Conservation (phyloP, 1,140 invertebrate genomes). For the Eupeodes corollae region DNA sequence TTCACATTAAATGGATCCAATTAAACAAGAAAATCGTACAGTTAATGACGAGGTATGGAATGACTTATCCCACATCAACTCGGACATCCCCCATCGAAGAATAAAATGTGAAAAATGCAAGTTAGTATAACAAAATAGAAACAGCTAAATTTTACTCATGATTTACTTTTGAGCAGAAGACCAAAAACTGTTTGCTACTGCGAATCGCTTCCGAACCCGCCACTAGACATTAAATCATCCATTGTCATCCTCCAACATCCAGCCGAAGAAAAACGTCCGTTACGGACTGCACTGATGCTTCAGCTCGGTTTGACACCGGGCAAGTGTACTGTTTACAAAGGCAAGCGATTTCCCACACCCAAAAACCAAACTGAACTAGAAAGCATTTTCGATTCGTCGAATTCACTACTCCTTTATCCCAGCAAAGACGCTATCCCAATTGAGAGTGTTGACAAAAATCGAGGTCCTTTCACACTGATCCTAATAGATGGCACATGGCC, state of each 20-base stretch:
- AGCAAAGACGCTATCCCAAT: constrained; percentile 50
- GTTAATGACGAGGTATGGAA: constrained; percentile 10
- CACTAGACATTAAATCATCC: constrained; percentile 52
- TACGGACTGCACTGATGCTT: constrained; percentile 83
- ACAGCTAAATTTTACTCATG: constrained; percentile 1
- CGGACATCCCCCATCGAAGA: constrained; percentile 61
- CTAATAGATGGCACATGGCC: constrained; percentile 90
- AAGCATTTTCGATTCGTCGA: constrained; percentile 52
- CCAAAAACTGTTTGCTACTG: constrained; percentile 85
- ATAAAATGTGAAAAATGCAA: constrained; percentile 56
- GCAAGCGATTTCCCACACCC: constrained; percentile 66
- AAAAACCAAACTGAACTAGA: constrained; percentile 53
- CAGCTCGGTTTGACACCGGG: constrained; percentile 56
- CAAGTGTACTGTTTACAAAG: constrained; percentile 68
- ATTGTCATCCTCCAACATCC: constrained; percentile 84
- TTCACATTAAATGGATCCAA: constrained; percentile 1
- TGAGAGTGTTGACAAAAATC: constrained; percentile 36
- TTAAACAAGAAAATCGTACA: not conserved
- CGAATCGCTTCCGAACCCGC: constrained; percentile 57
- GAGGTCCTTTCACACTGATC: constrained; percentile 61
- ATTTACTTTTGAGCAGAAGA: constrained; percentile 50
- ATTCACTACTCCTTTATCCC: constrained; percentile 74
- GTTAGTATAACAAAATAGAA: constrained; percentile 40
- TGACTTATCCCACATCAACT: constrained; percentile 56
- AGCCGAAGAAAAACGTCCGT: constrained; percentile 78